Base-by-base conservation (phyloP, 53 echinoderm and acorn worm species). In the Hippasteria phrygiana region DNA sequence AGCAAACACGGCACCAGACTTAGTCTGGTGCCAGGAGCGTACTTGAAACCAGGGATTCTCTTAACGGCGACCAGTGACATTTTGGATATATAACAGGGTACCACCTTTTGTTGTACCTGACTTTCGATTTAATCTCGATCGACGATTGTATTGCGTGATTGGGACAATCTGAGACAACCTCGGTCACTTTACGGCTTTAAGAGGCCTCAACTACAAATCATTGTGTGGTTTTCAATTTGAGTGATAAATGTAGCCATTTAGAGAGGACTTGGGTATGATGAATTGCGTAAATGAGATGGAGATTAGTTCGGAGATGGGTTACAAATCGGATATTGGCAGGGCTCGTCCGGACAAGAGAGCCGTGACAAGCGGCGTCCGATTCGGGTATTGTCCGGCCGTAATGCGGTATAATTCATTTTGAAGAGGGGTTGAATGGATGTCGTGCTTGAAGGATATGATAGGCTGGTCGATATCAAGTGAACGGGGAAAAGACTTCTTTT, bases 291-390 rank as follows among this genome's bases (percentile, higher is more conserved):
- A 31, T 26, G 43, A 42, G 73, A 73, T 41, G 73, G 41, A 17
- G 42, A 42, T 41, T 73, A 41, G 41, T 41, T 22, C 42, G 41
- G 41, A 73, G 31, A 73, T 73, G 73, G 73, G 73, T 73, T 73
- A 75, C 75, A 75, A 75, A 75, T 75, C 75, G 48, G 34, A 51
- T 34, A 7, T 43, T 31, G 48, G n/a, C 50, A 11, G 75, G 24
- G 27, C 22, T 31, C 4, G 32, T 32, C 47, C 75, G 75, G 50
- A 26, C 53, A 29, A 50, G 51, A 17, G 35, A 17, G 28, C 75
- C 48, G 50, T 75, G 75, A 75, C 75, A 48, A 50, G 42, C 75
- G 1, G 50, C 75, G 47, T 75, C 75, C 75, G 75, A 75, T 50
- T 20, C 26, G 75, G 31, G 27, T 31, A 48, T 75, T 75, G 75